These are phyloP conservation scores for Calliopum simillimum DNA, from an alignment of 2,888 invertebrate genomes.

Conservation along the genomic window DNA sequence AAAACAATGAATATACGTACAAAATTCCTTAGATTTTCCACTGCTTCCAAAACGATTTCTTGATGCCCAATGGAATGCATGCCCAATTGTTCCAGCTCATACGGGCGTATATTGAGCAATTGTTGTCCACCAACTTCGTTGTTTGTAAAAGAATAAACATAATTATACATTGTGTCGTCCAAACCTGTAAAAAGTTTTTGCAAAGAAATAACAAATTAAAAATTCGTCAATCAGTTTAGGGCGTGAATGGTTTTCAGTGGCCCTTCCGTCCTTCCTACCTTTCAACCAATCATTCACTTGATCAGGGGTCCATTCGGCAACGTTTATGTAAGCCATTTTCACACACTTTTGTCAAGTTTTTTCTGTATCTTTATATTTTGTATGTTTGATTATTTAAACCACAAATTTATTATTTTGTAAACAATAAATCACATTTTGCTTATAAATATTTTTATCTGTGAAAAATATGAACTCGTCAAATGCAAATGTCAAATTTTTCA, in stretches of 20 bases:
- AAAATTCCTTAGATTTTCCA: conserved; percentile 89
- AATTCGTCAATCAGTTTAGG: neutral
- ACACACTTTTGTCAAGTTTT: conserved; percentile 15
- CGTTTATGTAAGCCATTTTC: conserved; percentile 83
- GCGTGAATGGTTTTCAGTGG: neutral
- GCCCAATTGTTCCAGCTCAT: conserved; percentile 89
- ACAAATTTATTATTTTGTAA: conserved; percentile 43
- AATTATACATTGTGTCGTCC: conserved; percentile 76
- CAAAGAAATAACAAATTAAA: neutral
- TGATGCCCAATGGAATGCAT: conserved; percentile 91
- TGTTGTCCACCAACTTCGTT: conserved; percentile 83
- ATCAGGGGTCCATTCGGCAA: conserved; percentile 90
- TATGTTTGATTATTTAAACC: conserved; percentile 9
- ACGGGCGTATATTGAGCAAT: conserved; percentile 85
- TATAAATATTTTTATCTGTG: conserved; percentile 48
- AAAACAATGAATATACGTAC: conserved; percentile 72
- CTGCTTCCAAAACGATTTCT: conserved; percentile 91
- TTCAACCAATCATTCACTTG: conserved; percentile 92
- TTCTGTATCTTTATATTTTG: conserved; percentile 7
- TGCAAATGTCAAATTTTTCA: too few species aligned
- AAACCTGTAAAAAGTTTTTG: conserved; percentile 54
- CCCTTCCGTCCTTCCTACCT: conserved; percentile 71
- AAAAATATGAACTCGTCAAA: conserved; percentile 50
- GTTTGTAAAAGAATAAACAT: conserved; percentile 83
- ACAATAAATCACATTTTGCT: conserved; percentile 54